Conservation (phyloP, 2,113 vertebrate species). For the Oncorhynchus clarkii region DNA sequence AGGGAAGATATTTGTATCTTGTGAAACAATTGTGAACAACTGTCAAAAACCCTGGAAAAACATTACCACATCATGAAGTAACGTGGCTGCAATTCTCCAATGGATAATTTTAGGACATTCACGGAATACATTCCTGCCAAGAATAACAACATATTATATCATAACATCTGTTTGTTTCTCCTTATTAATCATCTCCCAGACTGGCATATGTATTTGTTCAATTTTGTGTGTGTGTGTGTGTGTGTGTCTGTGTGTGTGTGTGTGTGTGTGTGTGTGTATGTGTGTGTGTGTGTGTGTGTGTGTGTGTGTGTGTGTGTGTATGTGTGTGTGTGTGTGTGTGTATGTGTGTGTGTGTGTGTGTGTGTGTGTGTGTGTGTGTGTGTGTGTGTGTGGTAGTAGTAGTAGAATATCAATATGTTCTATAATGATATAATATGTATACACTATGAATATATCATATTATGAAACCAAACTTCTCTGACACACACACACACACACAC, state of each 20-base stretch:
- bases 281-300: no score
- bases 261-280: no score
- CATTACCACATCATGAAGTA: neutral
- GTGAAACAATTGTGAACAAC: neutral
- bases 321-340: no score
- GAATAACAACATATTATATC: neutral
- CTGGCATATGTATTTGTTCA: no score
- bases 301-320: no score
- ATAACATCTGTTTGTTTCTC: neutral
- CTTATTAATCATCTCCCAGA: slow-evolving; percentile 10
- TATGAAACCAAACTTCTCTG: slow-evolving; percentile 34
- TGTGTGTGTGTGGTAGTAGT: no score
- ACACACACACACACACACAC: neutral
- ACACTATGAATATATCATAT: slow-evolving; percentile 5
- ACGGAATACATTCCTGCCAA: slow-evolving; percentile 22
- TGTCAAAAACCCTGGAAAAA: neutral
- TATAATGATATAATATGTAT: no score
- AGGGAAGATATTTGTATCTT: neutral
- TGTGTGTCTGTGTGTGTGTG: no score
- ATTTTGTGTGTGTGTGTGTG: no score
- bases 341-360: no score
- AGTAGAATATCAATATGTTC: no score
- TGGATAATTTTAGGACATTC: slow-evolving; percentile 30
- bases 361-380: no score
- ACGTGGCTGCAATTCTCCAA: neutral